Conservation (phyloP, 1,140 invertebrate species). For the Sitophilus oryzae region DNA sequence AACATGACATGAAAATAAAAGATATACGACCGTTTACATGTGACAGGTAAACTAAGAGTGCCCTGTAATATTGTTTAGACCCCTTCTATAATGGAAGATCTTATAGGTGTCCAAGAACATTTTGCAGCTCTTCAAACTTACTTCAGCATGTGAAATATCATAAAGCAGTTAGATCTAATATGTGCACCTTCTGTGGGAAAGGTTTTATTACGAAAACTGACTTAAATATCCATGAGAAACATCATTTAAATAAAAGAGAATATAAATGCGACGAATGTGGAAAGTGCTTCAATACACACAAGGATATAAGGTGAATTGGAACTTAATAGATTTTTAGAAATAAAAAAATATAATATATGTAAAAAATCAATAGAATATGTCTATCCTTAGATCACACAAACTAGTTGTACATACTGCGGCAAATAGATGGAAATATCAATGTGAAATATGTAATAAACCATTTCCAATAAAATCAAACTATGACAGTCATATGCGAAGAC, state of each 20-base stretch:
- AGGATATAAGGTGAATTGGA: slow-evolving; percentile 26
- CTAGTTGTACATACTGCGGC: slow-evolving; percentile 32
- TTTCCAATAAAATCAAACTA: slow-evolving; percentile 35
- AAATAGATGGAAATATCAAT: slow-evolving; percentile 34
- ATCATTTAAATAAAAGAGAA: slow-evolving; percentile 62
- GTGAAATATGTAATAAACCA: slow-evolving; percentile 37
- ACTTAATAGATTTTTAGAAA: not conserved
- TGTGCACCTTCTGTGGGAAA: slow-evolving; percentile 52
- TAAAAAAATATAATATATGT: no score
- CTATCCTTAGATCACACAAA: slow-evolving; percentile 33
- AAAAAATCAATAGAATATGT: no score
- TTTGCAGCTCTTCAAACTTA: slow-evolving; percentile 28
- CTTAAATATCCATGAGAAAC: slow-evolving; percentile 48
- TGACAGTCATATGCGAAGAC: slow-evolving; percentile 32
- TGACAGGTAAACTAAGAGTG: slow-evolving; percentile 28
- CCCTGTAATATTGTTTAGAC: not conserved
- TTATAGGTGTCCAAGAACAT: slow-evolving; percentile 22
- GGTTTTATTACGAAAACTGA: slow-evolving; percentile 54
- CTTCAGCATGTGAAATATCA: slow-evolving; percentile 33
- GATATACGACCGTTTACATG: slow-evolving; percentile 49
- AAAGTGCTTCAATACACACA: slow-evolving; percentile 49
- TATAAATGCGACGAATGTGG: slow-evolving; percentile 62
- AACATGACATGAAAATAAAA: slow-evolving; percentile 45
- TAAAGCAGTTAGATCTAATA: slow-evolving; percentile 34
- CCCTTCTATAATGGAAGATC: no score